Percentiles rank a stretch among this genome's conserved stretches.
Evolutionary conservation across 2,888 invertebrate species (phyloP).

Genomic region (Xiphydria camelus): DNA sequence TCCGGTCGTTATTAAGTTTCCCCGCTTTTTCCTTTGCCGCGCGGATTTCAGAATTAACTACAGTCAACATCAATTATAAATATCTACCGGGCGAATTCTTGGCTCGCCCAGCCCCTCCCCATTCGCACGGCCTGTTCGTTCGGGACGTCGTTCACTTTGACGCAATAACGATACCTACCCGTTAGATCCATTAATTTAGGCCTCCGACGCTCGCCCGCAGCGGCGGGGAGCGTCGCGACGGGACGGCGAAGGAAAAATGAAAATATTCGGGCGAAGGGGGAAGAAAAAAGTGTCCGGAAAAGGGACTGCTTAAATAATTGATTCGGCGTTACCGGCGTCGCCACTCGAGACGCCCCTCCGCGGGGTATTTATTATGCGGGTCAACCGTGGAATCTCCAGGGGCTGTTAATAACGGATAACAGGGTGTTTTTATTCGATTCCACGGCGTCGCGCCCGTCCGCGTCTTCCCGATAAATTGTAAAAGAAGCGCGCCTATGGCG

Average conservation of each 20-base stretch:
- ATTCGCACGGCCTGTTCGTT: too few species aligned
- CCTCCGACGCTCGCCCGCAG: too few species aligned
- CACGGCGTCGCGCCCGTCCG: too few species aligned
- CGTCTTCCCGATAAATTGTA: too few species aligned
- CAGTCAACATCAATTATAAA: slow-evolving; percentile 13
- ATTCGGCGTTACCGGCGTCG: neutral
- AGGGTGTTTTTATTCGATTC: neutral
- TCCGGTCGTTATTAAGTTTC: slow-evolving; percentile 12
- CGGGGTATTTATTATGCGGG: neutral
- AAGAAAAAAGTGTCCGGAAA: neutral
- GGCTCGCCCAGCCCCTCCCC: too few species aligned
- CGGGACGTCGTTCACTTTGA: too few species aligned
- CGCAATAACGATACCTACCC: too few species aligned
- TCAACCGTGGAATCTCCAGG: neutral
- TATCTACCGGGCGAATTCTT: too few species aligned
- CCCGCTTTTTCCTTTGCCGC: slow-evolving; percentile 6
- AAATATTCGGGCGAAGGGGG: neutral
- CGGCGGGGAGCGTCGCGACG: neutral
- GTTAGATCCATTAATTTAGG: too few species aligned
- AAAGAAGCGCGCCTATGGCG: too few species aligned
- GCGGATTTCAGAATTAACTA: slow-evolving; percentile 13
- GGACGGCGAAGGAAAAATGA: neutral
- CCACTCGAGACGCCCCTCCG: neutral
- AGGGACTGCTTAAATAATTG: neutral
- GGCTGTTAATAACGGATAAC: neutral